Conservation (phyloP, 2,797 vertebrate genomes). For the Trichosurus vulpecula region DNA sequence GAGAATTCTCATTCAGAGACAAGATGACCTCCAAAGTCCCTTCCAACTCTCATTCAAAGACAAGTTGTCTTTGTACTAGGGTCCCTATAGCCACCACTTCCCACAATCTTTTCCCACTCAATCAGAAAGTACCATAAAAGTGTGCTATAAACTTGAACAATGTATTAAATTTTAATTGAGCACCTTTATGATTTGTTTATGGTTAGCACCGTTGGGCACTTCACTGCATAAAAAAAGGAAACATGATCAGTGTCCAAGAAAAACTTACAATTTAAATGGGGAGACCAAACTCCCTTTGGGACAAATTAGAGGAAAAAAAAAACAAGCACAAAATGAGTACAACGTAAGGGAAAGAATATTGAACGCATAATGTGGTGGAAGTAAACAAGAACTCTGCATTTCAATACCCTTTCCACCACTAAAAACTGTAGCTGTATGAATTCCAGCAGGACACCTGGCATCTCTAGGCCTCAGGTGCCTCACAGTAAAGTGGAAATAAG, state of each 20-base stretch:
- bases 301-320: not conserved
- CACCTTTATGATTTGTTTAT: not conserved
- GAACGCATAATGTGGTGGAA: not conserved
- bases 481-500: not conserved
- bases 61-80: not conserved
- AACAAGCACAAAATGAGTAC: not conserved
- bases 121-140: not conserved
- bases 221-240: not conserved
- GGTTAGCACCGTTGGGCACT: not conserved
- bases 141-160: not conserved
- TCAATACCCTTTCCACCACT: not conserved
- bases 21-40: not conserved
- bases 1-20: not conserved
- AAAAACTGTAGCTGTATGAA: not conserved
- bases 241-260: not conserved
- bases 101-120: not conserved
- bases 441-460: not conserved
- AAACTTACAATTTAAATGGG: not conserved
- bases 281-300: not conserved
- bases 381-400: not conserved
- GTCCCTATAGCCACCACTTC: not conserved
- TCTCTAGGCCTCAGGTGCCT: slow-evolving; percentile 12
- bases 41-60: not conserved
- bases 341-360: not conserved
- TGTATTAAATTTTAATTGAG: not conserved